Percentiles rank a stretch among this genome's conserved stretches.
Conservation (phyloP, 2,888 invertebrate genomes). For the Drosophila falleni region DNA sequence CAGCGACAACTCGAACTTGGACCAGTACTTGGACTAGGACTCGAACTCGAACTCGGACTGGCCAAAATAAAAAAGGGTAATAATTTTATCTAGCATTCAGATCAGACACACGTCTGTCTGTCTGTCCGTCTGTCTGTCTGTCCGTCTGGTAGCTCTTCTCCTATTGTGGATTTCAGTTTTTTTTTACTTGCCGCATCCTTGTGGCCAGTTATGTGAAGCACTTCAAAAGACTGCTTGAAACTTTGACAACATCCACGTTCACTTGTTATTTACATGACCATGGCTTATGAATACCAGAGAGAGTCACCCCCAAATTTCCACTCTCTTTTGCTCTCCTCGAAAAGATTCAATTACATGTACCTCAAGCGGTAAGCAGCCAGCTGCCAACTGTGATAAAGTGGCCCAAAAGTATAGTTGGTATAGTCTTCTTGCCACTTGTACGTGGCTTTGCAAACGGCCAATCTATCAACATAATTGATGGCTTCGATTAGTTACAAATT, state of each 20-base stretch:
- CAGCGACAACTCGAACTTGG: constrained; percentile 44
- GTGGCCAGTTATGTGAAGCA: constrained; percentile 57
- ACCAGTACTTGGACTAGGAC: constrained; percentile 32
- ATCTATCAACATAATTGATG: constrained; percentile 85
- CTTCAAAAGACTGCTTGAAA: constrained; percentile 72
- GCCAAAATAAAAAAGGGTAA: constrained; percentile 81
- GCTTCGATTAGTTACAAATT: constrained; percentile 83
- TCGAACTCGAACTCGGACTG: constrained; percentile 44
- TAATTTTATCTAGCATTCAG: constrained; percentile 84
- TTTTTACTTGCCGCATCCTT: constrained; percentile 45
- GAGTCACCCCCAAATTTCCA: neutral
- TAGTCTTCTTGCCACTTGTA: constrained; percentile 29
- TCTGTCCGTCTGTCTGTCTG: constrained; percentile 15
- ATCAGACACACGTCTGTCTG: constrained; percentile 83
- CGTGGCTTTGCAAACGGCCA: constrained; percentile 71
- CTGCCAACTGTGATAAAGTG: constrained; percentile 81
- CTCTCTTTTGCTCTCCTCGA: neutral
- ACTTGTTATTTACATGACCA: constrained; percentile 61
- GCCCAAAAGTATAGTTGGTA: constrained; percentile 14
- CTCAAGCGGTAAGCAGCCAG: constrained; percentile 74
- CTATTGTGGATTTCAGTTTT: constrained; percentile 7
- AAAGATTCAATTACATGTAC: constrained; percentile 75
- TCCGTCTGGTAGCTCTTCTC: constrained; percentile 17
- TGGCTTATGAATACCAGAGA: constrained; percentile 69
- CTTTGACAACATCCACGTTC: constrained; percentile 70